phyloP scores from a whole-genome alignment of 2,888 invertebrate species.

The Pyrochroa serraticornis region DNA sequence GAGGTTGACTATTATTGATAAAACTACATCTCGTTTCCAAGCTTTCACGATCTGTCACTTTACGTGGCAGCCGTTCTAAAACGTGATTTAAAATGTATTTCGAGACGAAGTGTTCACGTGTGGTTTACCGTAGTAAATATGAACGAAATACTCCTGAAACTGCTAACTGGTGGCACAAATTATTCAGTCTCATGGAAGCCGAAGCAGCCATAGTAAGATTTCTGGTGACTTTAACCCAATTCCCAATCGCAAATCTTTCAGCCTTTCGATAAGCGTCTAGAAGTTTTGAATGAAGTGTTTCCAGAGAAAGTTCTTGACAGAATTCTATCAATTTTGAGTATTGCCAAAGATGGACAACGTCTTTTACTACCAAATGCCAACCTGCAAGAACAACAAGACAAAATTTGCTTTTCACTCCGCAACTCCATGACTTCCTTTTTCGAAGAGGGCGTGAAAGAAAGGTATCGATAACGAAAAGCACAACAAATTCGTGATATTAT shows the following conservation, averaged over 20 bases:
- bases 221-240: not conserved
- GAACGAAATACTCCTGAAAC: slow-evolving; percentile 39
- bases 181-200: slow-evolving; percentile 47
- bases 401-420: too few species aligned
- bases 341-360: not conserved
- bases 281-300: slow-evolving; percentile 38
- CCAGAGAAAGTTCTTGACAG: slow-evolving; percentile 32
- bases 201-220: slow-evolving; percentile 46
- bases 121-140: slow-evolving; percentile 36
- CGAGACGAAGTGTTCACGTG: slow-evolving; percentile 29
- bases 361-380: too few species aligned
- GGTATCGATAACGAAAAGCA: not conserved
- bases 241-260: slow-evolving; percentile 16
- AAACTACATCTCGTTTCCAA: not conserved
- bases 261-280: slow-evolving; percentile 35
- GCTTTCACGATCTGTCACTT: not conserved
- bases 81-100: not conserved
- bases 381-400: too few species aligned
- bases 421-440: too few species aligned
- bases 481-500: not conserved
- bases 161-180: slow-evolving; percentile 47
- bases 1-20: not conserved
- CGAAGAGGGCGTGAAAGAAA: too few species aligned
- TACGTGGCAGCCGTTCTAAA: not conserved
- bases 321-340: slow-evolving; percentile 31